These are phyloP conservation scores for Desmophyllum pertusum DNA, from an alignment of 92 coral and sea anemone genomes.

Conservation along the genomic window DNA sequence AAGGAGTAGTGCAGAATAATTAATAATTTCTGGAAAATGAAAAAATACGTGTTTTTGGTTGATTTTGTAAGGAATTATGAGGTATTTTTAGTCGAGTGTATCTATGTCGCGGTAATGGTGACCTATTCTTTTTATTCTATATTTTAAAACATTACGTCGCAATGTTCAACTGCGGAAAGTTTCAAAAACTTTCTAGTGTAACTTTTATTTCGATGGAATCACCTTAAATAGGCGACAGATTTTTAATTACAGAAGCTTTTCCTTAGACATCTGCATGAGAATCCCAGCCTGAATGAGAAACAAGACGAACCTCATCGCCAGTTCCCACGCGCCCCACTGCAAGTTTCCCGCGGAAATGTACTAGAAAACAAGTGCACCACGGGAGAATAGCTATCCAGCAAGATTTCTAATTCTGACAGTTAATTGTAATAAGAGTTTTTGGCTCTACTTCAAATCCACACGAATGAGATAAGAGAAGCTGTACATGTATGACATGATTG, in stretches of 20 bases:
- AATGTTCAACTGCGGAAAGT: too few relatives aligned
- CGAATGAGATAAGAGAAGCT: not conserved
- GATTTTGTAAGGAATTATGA: too few relatives aligned
- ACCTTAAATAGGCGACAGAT: not conserved
- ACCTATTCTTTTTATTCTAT: too few relatives aligned
- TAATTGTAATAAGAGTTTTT: not conserved
- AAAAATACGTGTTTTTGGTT: too few relatives aligned
- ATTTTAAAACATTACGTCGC: too few relatives aligned
- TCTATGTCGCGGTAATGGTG: too few relatives aligned
- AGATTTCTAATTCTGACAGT: not conserved
- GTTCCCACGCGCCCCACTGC: not conserved
- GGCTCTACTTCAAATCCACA: conserved; percentile 15
- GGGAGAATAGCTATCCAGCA: not conserved
- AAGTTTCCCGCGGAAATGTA: not conserved
- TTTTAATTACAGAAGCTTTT: not conserved
- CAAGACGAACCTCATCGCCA: not conserved
- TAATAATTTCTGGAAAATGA: too few relatives aligned
- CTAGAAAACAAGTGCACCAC: too few relatives aligned
- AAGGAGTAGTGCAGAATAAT: too few relatives aligned
- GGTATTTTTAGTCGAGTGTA: too few relatives aligned
- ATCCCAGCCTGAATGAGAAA: not conserved
- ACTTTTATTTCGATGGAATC: too few relatives aligned
- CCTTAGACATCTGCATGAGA: not conserved
- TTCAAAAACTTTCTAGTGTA: too few relatives aligned
- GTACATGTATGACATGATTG: not conserved